Conservation (phyloP, 2,888 invertebrate species). For the Caenorhabditis panamensis region DNA sequence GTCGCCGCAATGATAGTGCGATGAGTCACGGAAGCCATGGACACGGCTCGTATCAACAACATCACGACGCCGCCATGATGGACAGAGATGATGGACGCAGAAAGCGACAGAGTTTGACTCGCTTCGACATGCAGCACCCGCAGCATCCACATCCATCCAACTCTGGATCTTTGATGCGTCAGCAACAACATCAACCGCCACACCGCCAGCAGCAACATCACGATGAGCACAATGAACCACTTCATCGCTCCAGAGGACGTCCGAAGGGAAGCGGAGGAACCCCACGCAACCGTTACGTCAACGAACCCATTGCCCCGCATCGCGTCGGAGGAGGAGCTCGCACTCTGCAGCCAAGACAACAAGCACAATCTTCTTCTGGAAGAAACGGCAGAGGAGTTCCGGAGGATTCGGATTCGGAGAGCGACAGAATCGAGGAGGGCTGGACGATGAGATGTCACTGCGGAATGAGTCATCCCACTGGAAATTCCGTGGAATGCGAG, state of each 20-base stretch:
- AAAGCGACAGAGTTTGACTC: conserved; percentile 9
- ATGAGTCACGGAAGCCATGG: conserved; percentile 8
- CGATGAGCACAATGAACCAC: neutral
- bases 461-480: conserved; percentile 47
- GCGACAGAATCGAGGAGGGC: conserved; percentile 35
- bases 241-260: conserved; percentile 44
- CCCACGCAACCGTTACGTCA: conserved; percentile 15
- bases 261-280: conserved; percentile 36
- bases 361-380: neutral
- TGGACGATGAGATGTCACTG: conserved; percentile 62
- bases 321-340: conserved; percentile 39
- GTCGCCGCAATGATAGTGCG: conserved; percentile 6
- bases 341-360: conserved; percentile 33
- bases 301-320: conserved; percentile 26
- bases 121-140: conserved; percentile 7
- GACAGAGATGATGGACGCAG: conserved; percentile 7
- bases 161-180: neutral
- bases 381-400: neutral
- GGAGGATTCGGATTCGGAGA: conserved; percentile 53
- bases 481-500: conserved; percentile 48
- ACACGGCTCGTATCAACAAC: conserved; percentile 1
- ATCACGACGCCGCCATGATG: neutral
- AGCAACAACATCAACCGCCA: neutral
- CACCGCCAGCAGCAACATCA: conserved; percentile 10
- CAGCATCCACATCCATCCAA: neutral